Percentiles rank a stretch among this genome's conserved stretches.
phyloP scores from a whole-genome alignment of 2,888 invertebrate genomes.

The Stenolophus ochropezus region DNA sequence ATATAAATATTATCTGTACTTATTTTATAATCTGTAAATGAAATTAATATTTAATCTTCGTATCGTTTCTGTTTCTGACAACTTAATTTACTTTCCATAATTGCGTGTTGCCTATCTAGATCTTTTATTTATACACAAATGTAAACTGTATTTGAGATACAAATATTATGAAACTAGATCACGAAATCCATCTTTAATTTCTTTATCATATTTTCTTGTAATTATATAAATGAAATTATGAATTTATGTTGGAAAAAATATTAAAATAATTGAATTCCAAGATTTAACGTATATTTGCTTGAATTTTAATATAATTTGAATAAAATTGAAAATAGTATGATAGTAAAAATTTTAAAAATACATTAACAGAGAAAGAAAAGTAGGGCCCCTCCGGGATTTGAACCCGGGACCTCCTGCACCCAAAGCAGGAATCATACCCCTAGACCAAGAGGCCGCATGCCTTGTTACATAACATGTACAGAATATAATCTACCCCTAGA shows the following conservation, averaged over 20 bases:
- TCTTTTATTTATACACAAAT: not conserved
- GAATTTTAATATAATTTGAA: no score
- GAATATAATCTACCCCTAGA: not conserved
- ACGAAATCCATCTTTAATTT: no score
- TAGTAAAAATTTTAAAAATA: no score
- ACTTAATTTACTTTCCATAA: not conserved
- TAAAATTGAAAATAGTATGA: no score
- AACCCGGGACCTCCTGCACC: not conserved
- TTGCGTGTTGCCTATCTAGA: not conserved
- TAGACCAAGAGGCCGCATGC: not conserved
- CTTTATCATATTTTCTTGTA: no score
- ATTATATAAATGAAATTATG: no score
- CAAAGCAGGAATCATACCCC: constrained; percentile 4
- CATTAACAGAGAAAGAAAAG: no score
- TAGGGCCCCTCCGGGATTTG: constrained; percentile 11
- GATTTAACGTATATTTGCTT: no score
- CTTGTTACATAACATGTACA: not conserved
- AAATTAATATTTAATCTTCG: not conserved
- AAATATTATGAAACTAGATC: not conserved
- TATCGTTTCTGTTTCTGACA: not conserved
- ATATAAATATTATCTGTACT: no score
- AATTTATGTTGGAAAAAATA: no score
- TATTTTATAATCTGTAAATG: not conserved
- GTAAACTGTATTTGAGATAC: not conserved
- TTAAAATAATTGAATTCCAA: no score